Percentiles rank a stretch among this genome's conserved stretches.
phyloP scores from a whole-genome alignment of 2,888 invertebrate genomes.

The Cataglyphis livida region DNA sequence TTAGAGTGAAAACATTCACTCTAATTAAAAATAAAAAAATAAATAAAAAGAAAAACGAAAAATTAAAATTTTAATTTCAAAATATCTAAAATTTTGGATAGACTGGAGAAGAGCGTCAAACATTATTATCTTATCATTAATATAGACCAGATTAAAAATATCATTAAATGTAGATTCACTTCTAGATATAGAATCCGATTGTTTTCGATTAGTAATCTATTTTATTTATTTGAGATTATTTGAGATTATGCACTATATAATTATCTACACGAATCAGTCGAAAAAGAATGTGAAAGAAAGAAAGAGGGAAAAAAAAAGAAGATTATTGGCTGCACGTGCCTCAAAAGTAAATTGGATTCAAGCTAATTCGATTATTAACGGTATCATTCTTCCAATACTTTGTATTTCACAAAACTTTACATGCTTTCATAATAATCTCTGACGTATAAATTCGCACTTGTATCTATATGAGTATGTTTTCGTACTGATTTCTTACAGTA shows the following conservation, averaged over 20 bases:
- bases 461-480: neutral
- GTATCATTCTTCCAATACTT: slow-evolving; percentile 3
- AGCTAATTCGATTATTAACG: slow-evolving; percentile 20
- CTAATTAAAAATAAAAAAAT: too few relatives aligned
- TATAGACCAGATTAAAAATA: neutral
- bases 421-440: neutral
- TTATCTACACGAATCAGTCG: neutral
- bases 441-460: neutral
- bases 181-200: neutral
- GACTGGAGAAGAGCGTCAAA: neutral
- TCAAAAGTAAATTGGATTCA: neutral
- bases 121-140: neutral
- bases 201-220: neutral
- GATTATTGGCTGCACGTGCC: slow-evolving; percentile 26
- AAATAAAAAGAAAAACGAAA: too few relatives aligned
- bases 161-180: neutral
- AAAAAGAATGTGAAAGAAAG: neutral
- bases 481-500: neutral
- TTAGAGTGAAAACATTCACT: neutral
- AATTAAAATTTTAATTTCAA: neutral
- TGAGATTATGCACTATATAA: neutral
- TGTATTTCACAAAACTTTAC: neutral
- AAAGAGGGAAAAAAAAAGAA: neutral
- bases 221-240: neutral
- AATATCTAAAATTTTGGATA: neutral